Percentiles rank a stretch among this genome's conserved stretches.
Evolutionary conservation across 1,140 invertebrate genomes (phyloP).

Genomic region (Calycopis cecrops): DNA sequence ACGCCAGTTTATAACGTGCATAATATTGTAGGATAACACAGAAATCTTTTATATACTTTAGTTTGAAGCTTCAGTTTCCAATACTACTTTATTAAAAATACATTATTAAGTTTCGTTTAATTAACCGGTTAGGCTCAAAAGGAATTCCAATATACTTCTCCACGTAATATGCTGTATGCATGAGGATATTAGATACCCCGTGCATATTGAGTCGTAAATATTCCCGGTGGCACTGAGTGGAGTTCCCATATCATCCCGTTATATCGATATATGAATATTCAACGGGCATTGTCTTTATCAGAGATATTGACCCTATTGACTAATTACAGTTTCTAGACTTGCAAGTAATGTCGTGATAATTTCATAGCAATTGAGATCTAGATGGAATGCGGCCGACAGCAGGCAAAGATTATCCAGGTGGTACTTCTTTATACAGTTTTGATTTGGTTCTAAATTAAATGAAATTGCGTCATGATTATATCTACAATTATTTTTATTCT

Average conservation of each 20-base stretch:
- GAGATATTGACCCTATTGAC: conserved; percentile 4
- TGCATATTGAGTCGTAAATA: conserved; percentile 5
- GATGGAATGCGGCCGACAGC: no score
- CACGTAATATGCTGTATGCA: neutral
- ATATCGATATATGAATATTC: conserved; percentile 1
- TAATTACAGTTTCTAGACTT: conserved; percentile 2
- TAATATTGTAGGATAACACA: no score
- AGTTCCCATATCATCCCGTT: neutral
- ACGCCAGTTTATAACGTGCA: no score
- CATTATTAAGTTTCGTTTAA: no score
- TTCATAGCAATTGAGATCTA: neutral
- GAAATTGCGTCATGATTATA: neutral
- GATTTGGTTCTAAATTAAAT: neutral
- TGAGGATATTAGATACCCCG: conserved; percentile 2
- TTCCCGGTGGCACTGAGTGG: conserved; percentile 2
- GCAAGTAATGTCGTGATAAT: neutral
- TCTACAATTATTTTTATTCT: neutral
- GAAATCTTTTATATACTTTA: no score
- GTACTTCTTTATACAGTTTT: no score
- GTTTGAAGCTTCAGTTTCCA: no score
- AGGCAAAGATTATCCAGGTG: no score
- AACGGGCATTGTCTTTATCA: conserved; percentile 4
- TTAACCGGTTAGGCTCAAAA: neutral
- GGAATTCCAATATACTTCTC: conserved; percentile 4
- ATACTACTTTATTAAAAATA: no score